Percentiles rank a stretch among this genome's conserved stretches.
Evolutionary conservation across 2,113 vertebrate species (phyloP).

Genomic region (Micronycteris hirsuta): DNA sequence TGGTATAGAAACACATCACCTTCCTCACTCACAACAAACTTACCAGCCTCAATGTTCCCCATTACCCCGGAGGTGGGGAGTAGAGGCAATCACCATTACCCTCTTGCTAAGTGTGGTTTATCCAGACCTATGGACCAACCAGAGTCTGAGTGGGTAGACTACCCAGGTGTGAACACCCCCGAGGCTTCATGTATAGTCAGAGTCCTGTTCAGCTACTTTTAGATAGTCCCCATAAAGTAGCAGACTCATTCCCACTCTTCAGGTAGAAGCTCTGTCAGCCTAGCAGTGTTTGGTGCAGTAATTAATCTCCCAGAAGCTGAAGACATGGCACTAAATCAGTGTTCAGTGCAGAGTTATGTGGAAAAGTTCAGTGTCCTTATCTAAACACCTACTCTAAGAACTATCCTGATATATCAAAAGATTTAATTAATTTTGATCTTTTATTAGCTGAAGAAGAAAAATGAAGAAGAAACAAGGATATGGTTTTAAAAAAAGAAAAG

Average conservation of each 20-base stretch:
- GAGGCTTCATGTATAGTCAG: not conserved
- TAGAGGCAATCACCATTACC: not conserved
- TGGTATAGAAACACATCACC: not conserved
- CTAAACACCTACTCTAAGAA: slow-evolving; percentile 75
- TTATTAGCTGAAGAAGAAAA: slow-evolving; percentile 64
- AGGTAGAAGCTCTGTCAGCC: slow-evolving; percentile 66
- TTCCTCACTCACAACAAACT: not conserved
- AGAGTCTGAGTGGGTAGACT: not conserved
- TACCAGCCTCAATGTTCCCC: not conserved
- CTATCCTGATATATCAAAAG: slow-evolving; percentile 73
- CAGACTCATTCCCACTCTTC: slow-evolving; percentile 66
- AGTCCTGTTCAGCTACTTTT: slow-evolving; percentile 42
- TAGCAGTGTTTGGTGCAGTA: slow-evolving; percentile 74
- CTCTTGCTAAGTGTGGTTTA: not conserved
- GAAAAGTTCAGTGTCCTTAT: slow-evolving; percentile 79
- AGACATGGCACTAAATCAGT: slow-evolving; percentile 80
- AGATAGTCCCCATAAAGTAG: slow-evolving; percentile 53
- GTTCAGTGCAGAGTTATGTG: slow-evolving; percentile 77
- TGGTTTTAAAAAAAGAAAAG: slow-evolving; percentile 18
- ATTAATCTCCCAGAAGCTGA: slow-evolving; percentile 81
- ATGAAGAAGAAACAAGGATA: slow-evolving; percentile 67
- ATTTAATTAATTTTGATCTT: slow-evolving; percentile 82
- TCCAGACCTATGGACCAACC: not conserved
- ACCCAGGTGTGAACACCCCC: not conserved
- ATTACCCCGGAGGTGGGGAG: not conserved